Base-by-base conservation (phyloP, 2,888 invertebrate genomes). In the Selenia dentaria region DNA sequence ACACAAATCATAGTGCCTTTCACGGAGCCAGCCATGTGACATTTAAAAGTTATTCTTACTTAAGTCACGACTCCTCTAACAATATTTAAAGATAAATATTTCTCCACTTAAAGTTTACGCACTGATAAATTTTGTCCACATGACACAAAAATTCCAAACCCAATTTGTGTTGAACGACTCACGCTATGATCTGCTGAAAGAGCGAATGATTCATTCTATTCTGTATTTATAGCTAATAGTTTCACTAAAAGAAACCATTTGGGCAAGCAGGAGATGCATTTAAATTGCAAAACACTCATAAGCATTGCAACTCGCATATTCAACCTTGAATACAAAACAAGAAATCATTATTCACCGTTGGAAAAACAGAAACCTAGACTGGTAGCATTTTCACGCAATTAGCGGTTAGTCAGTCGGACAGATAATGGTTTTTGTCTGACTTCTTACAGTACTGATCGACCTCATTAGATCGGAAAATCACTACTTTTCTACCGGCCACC, bases 391-490 rank as follows among this genome's bases (percentile, higher is more conserved):
- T 73, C 69, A 64, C 61, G 70, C 70, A 72, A 79, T 81, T 78
- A 79, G 75, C 57, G 70, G 64, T 73, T 74, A 74, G 72, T 67
- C 74, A 77, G 60, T 74, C 69, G 75, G 55, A 68, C 64, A 54
- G 61, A 59, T 70, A 70, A 69, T 67, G 59, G 60, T 84, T 84
- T 83, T 87, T 85, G 67, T 73, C 46, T 59, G 38, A 67, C 59
- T 85, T 86, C 72, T 85, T 87, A 73, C 70, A 53, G 60, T 67
- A 62, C 57, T 63, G 69, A 64, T 53, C 69, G 79, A 81, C 84
- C 82, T 85, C 74, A 75, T 79, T 80, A 60, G 64, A 67, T 71
- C 70, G 70, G 67, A 74, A 80, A 73, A 76, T 73, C 74, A 64
- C 48, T 59, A 62, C 74, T 79, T n/a, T 82, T 81, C 76, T 74